Evolutionary conservation across 2,113 vertebrate species (phyloP).

Genomic region (Glareola pratincola): DNA sequence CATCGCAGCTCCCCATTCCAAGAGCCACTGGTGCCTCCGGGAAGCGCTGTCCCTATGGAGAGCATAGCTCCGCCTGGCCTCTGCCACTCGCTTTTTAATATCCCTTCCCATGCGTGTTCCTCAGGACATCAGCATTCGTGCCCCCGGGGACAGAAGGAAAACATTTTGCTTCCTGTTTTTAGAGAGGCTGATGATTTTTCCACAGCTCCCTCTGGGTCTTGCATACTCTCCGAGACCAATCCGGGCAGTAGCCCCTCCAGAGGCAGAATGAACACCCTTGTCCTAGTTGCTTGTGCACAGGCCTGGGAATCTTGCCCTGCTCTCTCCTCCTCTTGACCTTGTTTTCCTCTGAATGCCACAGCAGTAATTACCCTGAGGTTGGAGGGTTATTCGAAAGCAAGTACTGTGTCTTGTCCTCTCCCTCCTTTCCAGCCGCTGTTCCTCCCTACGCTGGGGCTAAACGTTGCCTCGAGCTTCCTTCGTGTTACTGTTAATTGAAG

Average conservation of each 20-base stretch:
- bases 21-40: background rate
- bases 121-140: background rate
- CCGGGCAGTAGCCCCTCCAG: background rate
- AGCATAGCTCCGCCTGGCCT: background rate
- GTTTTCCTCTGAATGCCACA: conserved; percentile 26
- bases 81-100: background rate
- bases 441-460: background rate
- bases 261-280: conserved; percentile 20
- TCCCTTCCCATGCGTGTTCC: conserved; percentile 20
- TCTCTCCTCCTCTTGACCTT: conserved; percentile 16
- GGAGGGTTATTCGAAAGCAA: conserved; percentile 58
- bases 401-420: background rate
- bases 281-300: conserved; percentile 20
- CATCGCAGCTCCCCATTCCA: background rate
- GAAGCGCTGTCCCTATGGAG: background rate
- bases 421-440: background rate
- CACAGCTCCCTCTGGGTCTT: background rate
- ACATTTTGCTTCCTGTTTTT: conserved; percentile 39
- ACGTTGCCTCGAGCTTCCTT: background rate
- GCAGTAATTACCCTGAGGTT: conserved; percentile 49
- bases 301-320: conserved; percentile 37
- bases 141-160: conserved; percentile 27
- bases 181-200: conserved; percentile 25
- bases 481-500: background rate
- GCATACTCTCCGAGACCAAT: background rate